Evolutionary conservation across 2,113 vertebrate species (phyloP), one percentile per base, ranked within the genome.

Genomic region (Clupea harengus): DNA sequence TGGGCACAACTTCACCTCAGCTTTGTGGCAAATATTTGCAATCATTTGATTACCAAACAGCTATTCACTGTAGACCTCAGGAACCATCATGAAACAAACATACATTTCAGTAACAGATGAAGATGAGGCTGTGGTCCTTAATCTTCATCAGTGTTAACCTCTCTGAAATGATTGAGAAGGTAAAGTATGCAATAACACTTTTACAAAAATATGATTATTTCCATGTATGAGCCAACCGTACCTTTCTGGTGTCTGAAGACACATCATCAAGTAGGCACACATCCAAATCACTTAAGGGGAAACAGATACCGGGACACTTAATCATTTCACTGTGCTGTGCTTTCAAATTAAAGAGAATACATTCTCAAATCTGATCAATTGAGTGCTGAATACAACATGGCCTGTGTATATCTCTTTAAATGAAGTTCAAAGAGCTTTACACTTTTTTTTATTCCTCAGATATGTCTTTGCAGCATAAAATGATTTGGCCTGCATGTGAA

Each of bases 1-100:
- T 87, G 86, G 82, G 81, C 85, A 84, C 85, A 89, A 81, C 81
- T 86, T 88, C 85, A 86, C 87, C 86, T 88, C 44, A 83, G 49
- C 64, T 28, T 8, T 13, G 64, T n/a, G 25, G 64, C 64, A 67
- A 67, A 28, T 67, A 28, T 67, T 20, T 60, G 57, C 4, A n/a
- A 25, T 64, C 15, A 25, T 64, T 72, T 72, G 18, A 60, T 6
- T 60, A 22, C 54, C 54, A 57, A 57, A 57, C 4, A 57, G 6
- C 20, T 60, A 60, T 18, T 60, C 20, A 20, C 54, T 22, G 18
- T 4, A 60, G 6, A 22, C 18, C 54, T 60, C 20, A 22, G 54
- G 54, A 60, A 22, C 22, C 54, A 20, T 60, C 20, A 22, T 60
- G 20, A 60, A 60, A 60, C 1, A 22, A 22, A 22, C 3, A 60